These are phyloP conservation scores for Hemithea aestivaria DNA, from an alignment of 2,888 invertebrate species.

Conservation along the genomic window DNA sequence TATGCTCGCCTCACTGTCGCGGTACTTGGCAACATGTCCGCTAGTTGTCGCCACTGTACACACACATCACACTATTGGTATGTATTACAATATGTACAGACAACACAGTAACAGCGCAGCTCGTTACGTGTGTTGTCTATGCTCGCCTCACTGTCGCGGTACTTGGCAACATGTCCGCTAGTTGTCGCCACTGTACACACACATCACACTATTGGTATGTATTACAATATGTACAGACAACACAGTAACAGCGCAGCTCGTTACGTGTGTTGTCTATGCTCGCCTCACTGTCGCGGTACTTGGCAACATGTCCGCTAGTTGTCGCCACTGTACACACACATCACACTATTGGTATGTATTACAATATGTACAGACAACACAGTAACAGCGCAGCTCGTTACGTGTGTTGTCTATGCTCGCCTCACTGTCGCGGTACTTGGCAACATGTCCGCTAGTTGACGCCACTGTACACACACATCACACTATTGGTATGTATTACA, in stretches of 20 bases:
- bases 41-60: slow-evolving; percentile 64
- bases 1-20: slow-evolving; percentile 51
- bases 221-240: background rate
- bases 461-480: slow-evolving; percentile 58
- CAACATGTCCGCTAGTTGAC: slow-evolving; percentile 67
- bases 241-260: too few relatives aligned
- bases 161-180: slow-evolving; percentile 69
- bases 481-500: slow-evolving; percentile 60
- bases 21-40: slow-evolving; percentile 71
- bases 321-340: slow-evolving; percentile 62
- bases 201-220: slow-evolving; percentile 57
- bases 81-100: slow-evolving; percentile 7
- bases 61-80: slow-evolving; percentile 58
- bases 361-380: too few relatives aligned
- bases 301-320: too few relatives aligned
- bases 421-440: too few relatives aligned
- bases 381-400: too few relatives aligned
- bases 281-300: too few relatives aligned
- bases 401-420: too few relatives aligned
- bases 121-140: slow-evolving; percentile 66
- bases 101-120: slow-evolving; percentile 55
- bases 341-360: slow-evolving; percentile 56
- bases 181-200: slow-evolving; percentile 63
- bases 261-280: too few relatives aligned
- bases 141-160: slow-evolving; percentile 56